Evolutionary conservation across 2,113 vertebrate species (phyloP), one percentile per base, ranked within the genome.

Genomic region (Notarius lentiginosus): DNA sequence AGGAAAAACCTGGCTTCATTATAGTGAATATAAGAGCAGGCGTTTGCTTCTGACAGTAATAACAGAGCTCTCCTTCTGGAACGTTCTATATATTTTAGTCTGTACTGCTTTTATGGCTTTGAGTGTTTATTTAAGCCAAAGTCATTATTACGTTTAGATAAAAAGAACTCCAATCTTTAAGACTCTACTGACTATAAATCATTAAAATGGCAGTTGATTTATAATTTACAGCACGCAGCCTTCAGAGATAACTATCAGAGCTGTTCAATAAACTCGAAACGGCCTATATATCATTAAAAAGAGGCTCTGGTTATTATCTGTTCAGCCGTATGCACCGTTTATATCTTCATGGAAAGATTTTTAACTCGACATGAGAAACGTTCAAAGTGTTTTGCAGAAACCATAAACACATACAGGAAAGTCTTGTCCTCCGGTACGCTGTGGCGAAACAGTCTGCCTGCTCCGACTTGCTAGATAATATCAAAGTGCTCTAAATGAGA

Each of bases 391-490:
- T 77, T 55, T 17, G 27, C n/a, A 34, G 53, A 56, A 79, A 55
- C 55, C 51, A 27, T 55, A 79, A 30, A 79, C 27, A 66, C 60
- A 10, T 27, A 27, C 82, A 66, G 47, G 77, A 49, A 79, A 63
- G 63, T 77, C 51, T 87, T 27, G n/a, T 58, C 17, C 61, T 79
- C 17, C 49, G 51, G 76, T 53, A 82, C n/a, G 61, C 75, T 58
- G 60, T 55, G 55, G 60, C 80, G 55, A 76, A 89, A 77, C 75
- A 41, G 18, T n/a, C 27, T 68, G 60, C 87, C 87, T 88, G 87
- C 85, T 82, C 70, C 20, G 84, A 88, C 85, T 84, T 79, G 87
- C 79, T 82, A 82, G 82, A 81, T 88, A 81, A 90, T 90, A 82
- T 88, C 60, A 88, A 88, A 88, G 89, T 61, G 76, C 83, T 86